These are phyloP conservation scores for Eucera pruinosa DNA, from an alignment of 2,888 invertebrate genomes.

Conservation along the genomic window DNA sequence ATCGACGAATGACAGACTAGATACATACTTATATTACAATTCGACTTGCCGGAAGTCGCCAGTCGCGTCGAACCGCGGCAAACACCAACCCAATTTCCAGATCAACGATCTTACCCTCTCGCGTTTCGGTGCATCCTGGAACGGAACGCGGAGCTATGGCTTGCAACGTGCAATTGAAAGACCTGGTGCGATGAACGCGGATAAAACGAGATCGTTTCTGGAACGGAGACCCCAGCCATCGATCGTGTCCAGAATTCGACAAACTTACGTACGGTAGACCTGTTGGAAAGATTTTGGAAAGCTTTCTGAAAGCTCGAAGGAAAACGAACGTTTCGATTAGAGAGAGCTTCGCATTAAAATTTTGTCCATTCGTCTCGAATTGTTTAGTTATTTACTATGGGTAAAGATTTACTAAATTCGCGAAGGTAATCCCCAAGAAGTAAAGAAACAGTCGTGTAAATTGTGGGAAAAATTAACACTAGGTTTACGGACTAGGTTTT, in stretches of 20 bases:
- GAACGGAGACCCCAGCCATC: not conserved
- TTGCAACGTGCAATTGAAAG: constrained; percentile 32
- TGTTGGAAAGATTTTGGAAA: not conserved
- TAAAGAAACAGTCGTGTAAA: no score
- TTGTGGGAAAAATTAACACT: no score
- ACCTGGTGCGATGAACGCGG: constrained; percentile 24
- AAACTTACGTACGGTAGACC: no score
- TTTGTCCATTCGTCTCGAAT: no score
- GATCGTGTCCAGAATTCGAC: constrained; percentile 23
- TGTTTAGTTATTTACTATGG: no score
- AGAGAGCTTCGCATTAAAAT: no score
- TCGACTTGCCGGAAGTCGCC: constrained; percentile 60
- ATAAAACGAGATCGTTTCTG: constrained; percentile 21
- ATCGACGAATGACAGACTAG: constrained; percentile 62
- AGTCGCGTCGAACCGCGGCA: constrained; percentile 46
- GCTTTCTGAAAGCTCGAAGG: not conserved
- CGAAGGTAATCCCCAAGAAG: no score
- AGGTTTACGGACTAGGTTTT: no score
- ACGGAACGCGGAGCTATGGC: constrained; percentile 6
- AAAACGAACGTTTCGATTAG: constrained; percentile 6
- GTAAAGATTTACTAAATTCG: no score
- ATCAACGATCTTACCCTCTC: constrained; percentile 6
- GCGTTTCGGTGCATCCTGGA: constrained; percentile 13
- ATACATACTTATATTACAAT: constrained; percentile 64
- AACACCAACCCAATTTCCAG: not conserved